Conservation (phyloP, 2,888 invertebrate genomes). For the Cryptophagus acutangulus region DNA sequence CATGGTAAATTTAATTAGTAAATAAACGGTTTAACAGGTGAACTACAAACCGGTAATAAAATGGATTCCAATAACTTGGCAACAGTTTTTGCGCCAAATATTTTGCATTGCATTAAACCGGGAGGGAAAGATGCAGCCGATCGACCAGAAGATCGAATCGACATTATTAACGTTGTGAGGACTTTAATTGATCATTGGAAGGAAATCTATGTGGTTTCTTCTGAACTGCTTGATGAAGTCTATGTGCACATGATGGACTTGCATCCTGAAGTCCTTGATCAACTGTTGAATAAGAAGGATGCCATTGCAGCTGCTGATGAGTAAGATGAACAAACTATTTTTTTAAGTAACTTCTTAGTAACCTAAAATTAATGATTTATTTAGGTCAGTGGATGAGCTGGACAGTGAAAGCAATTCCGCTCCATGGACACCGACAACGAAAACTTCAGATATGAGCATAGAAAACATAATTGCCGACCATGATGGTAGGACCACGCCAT, state of each 20-base stretch:
- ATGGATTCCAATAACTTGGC: conserved; percentile 93
- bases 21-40: conserved; percentile 45
- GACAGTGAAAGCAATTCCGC: conserved; percentile 50
- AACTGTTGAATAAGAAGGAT: conserved; percentile 51
- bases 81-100: conserved; percentile 90
- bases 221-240: conserved; percentile 79
- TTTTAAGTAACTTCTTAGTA: conserved; percentile 3
- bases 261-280: conserved; percentile 76
- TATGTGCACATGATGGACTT: conserved; percentile 81
- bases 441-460: conserved; percentile 34
- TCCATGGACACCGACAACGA: conserved; percentile 41
- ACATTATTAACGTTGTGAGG: conserved; percentile 86
- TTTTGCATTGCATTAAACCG: conserved; percentile 73
- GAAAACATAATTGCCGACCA: conserved; percentile 27
- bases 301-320: conserved; percentile 47
- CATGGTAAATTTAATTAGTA: conserved; percentile 1
- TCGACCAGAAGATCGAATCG: conserved; percentile 73
- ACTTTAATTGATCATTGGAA: conserved; percentile 69
- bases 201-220: conserved; percentile 69
- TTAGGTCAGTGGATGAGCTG: conserved; percentile 46
- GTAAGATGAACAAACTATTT: conserved; percentile 36
- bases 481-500: conserved; percentile 30
- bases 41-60: conserved; percentile 72
- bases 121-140: conserved; percentile 50
- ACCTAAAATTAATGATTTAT: conserved; percentile 19